These are phyloP conservation scores for Himalopsyche japonica DNA, from an alignment of 2,888 invertebrate species.

Conservation along the genomic window DNA sequence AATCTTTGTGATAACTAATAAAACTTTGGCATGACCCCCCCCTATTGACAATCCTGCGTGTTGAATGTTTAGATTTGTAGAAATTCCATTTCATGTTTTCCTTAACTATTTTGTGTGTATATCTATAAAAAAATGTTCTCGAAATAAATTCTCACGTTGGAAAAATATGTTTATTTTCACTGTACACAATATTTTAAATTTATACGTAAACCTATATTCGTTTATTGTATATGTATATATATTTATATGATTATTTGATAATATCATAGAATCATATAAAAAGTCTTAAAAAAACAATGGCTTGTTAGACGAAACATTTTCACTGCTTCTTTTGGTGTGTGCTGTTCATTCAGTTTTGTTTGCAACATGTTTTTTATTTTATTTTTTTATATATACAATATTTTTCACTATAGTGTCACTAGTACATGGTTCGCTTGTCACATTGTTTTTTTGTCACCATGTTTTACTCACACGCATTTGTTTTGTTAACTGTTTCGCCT, in stretches of 20 bases:
- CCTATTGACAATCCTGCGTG: slow-evolving; percentile 37
- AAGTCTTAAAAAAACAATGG: not conserved
- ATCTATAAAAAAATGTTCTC: no score
- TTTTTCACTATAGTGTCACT: not conserved
- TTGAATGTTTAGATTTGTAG: slow-evolving; percentile 41
- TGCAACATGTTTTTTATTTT: not conserved
- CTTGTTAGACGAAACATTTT: not conserved
- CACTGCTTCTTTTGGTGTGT: not conserved
- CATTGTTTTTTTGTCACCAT: not conserved
- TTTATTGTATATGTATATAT: not conserved
- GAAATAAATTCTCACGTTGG: no score
- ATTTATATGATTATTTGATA: not conserved
- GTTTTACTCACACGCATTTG: not conserved
- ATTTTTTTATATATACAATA: not conserved
- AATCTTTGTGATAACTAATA: slow-evolving; percentile 5
- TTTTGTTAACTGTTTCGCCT: not conserved
- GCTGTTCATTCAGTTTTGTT: not conserved
- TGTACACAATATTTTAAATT: not conserved
- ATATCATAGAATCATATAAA: not conserved
- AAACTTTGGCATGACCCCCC: slow-evolving; percentile 35
- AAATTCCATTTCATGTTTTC: slow-evolving; percentile 3
- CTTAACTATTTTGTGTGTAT: not conserved
- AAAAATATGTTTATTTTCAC: no score
- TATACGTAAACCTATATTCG: not conserved
- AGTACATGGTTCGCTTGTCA: not conserved